Evolutionary conservation across 2,797 vertebrate species (phyloP).

Genomic region (Iguana delicatissima): DNA sequence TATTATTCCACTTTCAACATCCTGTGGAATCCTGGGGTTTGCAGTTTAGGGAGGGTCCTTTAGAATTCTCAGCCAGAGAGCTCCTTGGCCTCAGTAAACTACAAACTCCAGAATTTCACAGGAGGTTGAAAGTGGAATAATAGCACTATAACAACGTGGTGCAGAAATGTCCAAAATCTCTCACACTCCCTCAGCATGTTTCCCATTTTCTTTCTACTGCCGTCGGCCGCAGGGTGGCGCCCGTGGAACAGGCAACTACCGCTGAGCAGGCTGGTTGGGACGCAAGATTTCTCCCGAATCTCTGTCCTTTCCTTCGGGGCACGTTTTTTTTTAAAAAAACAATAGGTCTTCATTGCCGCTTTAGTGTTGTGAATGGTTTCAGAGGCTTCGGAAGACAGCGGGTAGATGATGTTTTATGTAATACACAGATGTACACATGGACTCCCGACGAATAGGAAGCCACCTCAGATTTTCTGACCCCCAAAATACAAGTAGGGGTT

Average conservation of each 20-base stretch:
- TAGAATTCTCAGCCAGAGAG: too few relatives aligned
- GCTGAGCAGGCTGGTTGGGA: background rate
- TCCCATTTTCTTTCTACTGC: conserved; percentile 60
- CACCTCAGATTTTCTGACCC: background rate
- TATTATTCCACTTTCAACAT: too few relatives aligned
- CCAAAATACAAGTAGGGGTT: background rate
- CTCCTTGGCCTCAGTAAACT: too few relatives aligned
- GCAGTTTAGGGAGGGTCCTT: too few relatives aligned
- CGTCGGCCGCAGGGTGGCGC: conserved; percentile 80
- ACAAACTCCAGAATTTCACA: too few relatives aligned
- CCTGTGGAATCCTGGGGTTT: too few relatives aligned
- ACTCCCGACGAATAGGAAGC: too few relatives aligned
- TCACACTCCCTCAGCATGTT: background rate
- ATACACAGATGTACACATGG: background rate
- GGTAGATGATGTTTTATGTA: background rate
- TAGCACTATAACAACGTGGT: too few relatives aligned
- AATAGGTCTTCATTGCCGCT: background rate
- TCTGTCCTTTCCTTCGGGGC: background rate
- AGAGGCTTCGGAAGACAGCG: background rate
- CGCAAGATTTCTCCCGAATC: background rate
- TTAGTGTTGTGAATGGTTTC: background rate
- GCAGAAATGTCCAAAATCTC: too few relatives aligned
- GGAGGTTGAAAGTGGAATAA: too few relatives aligned
- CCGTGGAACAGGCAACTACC: conserved; percentile 74
- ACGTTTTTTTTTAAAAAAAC: background rate